phyloP scores from a whole-genome alignment of 2,888 invertebrate species.

The Plusia festucae region DNA sequence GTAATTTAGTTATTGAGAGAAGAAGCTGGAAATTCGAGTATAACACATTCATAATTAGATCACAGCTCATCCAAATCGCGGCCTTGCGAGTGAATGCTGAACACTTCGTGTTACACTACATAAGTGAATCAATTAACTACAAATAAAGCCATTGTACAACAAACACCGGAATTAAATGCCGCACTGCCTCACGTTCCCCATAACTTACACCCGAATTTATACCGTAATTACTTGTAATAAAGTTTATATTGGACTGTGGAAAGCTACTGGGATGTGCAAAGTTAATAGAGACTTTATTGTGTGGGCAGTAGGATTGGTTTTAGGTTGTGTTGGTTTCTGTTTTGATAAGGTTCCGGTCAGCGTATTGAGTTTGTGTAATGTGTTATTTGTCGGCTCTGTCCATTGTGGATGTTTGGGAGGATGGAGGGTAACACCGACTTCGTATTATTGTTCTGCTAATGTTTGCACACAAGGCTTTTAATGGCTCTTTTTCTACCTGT shows the following conservation, averaged over 20 bases:
- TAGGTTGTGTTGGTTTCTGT: conserved; percentile 41
- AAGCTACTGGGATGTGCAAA: not conserved
- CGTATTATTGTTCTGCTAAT: conserved; percentile 44
- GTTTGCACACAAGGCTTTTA: conserved; percentile 38
- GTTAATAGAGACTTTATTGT: conserved; percentile 16
- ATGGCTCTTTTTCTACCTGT: not conserved
- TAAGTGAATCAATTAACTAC: conserved; percentile 58
- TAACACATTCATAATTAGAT: conserved; percentile 3
- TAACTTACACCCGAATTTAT: conserved; percentile 53
- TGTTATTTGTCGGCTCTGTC: conserved; percentile 55
- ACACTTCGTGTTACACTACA: conserved; percentile 38
- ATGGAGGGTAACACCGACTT: conserved; percentile 25
- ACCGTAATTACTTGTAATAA: conserved; percentile 42
- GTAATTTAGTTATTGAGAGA: no score
- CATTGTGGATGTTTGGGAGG: conserved; percentile 36
- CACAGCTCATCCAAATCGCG: conserved; percentile 32
- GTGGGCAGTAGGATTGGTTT: conserved; percentile 34
- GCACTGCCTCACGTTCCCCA: conserved; percentile 26
- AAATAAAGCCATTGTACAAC: conserved; percentile 51
- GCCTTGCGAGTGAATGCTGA: conserved; percentile 27
- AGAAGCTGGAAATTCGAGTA: no score
- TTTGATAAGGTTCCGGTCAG: conserved; percentile 55
- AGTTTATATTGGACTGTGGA: conserved; percentile 37
- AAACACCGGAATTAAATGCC: conserved; percentile 54
- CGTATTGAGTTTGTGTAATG: conserved; percentile 57